phyloP scores from a whole-genome alignment of 2,113 vertebrate species.

The Corythoichthys haematopterus region DNA sequence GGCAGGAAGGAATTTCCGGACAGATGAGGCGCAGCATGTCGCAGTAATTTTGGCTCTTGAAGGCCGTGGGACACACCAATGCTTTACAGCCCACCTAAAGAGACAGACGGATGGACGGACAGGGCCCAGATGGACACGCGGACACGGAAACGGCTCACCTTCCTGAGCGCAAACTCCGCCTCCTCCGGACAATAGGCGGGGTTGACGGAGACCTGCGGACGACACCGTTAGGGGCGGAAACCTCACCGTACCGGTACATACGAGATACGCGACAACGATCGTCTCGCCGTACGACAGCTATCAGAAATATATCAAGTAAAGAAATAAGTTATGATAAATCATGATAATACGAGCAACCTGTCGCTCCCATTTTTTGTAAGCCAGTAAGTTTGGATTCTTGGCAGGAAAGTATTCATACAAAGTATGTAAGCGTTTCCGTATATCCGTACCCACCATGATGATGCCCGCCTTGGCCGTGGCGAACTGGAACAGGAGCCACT shows the following conservation, averaged over 20 bases:
- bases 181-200: slow-evolving; percentile 85
- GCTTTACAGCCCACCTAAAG: slow-evolving; percentile 85
- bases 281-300: no score
- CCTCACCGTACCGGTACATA: no score
- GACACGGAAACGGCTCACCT: slow-evolving; percentile 64
- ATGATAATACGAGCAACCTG: no score
- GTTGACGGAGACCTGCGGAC: slow-evolving; percentile 83
- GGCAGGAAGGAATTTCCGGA: slow-evolving; percentile 79
- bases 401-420: no score
- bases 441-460: slow-evolving; percentile 77
- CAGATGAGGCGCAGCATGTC: slow-evolving; percentile 83
- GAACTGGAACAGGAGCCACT: slow-evolving; percentile 87
- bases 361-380: no score
- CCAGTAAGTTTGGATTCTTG: no score
- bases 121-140: neutral
- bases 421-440: no score
- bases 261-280: no score
- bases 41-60: slow-evolving; percentile 85
- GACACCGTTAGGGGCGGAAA: no score
- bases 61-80: slow-evolving; percentile 80
- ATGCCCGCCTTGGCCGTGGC: slow-evolving; percentile 90
- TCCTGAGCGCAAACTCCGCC: slow-evolving; percentile 77
- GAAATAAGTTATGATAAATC: no score
- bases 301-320: no score
- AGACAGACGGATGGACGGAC: neutral